These are phyloP conservation scores for Acronicta alni DNA, from an alignment of 2,888 invertebrate genomes.

Conservation along the genomic window DNA sequence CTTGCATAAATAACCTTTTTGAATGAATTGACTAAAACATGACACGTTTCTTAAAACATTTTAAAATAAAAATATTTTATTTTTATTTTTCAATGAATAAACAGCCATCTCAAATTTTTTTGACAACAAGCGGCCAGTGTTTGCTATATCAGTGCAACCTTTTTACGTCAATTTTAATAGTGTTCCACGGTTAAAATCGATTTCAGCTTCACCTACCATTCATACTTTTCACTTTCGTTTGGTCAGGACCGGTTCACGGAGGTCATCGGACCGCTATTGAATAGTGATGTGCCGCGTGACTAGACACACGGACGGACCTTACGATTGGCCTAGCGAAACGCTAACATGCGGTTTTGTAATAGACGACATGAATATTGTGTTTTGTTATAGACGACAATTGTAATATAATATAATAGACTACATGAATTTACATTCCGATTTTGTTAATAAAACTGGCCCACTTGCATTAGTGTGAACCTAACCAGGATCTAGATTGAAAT, in stretches of 20 bases:
- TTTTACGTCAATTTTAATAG: conserved; percentile 10
- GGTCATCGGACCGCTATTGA: conserved; percentile 23
- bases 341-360: conserved; percentile 27
- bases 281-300: conserved; percentile 24
- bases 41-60: too few relatives aligned
- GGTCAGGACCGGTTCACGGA: conserved; percentile 21
- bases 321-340: conserved; percentile 7
- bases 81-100: too few relatives aligned
- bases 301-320: conserved; percentile 12
- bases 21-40: too few relatives aligned
- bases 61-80: too few relatives aligned
- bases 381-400: conserved; percentile 21
- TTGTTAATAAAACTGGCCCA: conserved; percentile 23
- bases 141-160: too few relatives aligned
- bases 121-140: too few relatives aligned
- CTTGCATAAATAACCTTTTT: too few relatives aligned
- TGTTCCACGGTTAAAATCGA: too few relatives aligned
- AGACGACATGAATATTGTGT: conserved; percentile 23
- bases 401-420: conserved; percentile 17
- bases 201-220: conserved; percentile 13
- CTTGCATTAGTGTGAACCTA: not conserved
- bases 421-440: conserved; percentile 19
- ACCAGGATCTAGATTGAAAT: conserved; percentile 7
- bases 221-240: conserved; percentile 44
- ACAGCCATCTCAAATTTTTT: too few relatives aligned